Base-by-base conservation (phyloP, 1,140 invertebrate species). In the Hypothenemus hampei region DNA sequence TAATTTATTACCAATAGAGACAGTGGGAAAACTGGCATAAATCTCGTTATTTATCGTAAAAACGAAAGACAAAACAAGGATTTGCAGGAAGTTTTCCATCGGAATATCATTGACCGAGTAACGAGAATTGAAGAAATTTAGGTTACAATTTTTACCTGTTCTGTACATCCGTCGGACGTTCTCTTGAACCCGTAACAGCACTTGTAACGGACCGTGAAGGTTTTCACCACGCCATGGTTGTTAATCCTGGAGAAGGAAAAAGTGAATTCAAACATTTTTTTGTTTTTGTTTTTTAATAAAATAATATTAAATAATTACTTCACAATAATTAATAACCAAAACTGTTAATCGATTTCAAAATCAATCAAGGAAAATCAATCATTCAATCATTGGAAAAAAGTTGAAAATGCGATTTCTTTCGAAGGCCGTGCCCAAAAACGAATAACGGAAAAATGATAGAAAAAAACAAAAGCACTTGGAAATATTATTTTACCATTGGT, bases 131-230 rank as follows among this genome's bases (percentile, higher is more conserved):
- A n/a, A n/a, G n/a, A n/a, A n/a, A n/a, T n/a, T n/a, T n/a, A n/a
- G n/a, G n/a, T n/a, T n/a, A n/a, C 20, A 29, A 20, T 21, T 16
- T 26, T 44, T 19, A 77, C 69, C 70, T 79, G 72, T 65, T 78
- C 73, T 57, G 67, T 59, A 65, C 78, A 76, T 55, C 71, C 69
- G 61, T 70, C 60, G 11, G 69, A 67, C 43, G 72, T 65, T 49
- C 77, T 71, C 47, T 72, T 67, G 67, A 73, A 81, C 15, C 81
- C 80, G 55, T 80, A 74, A 60, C 81, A 83, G 59, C 81, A 83
- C 63, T 80, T 78, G 46, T 81, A 78, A 36, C 74, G 78, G 45
- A 79, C 66, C 10, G 72, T 74, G 53, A 78, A 64, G 15, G 78
- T 81, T 66, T 79, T 80, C 58, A 76, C 72, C 18, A 78, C 73